Evolutionary conservation across 2,888 invertebrate genomes (phyloP).

Genomic region (Pseudococcus viburni): DNA sequence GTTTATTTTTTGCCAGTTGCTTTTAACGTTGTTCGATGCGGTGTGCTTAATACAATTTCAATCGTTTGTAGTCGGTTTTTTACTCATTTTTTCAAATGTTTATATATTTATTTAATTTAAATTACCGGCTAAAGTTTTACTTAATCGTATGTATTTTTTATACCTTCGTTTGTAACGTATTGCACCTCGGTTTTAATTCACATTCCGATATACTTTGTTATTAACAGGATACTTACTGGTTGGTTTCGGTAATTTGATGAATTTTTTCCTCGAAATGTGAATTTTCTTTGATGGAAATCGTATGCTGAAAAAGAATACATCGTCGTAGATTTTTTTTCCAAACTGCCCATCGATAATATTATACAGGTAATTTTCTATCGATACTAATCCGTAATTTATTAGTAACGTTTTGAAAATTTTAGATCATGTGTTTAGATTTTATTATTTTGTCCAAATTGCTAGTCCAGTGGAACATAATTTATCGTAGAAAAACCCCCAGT

Average conservation of each 20-base stretch:
- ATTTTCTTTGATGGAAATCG: background rate
- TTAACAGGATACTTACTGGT: constrained; percentile 16
- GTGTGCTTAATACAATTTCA: constrained; percentile 10
- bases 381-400: background rate
- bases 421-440: too few species aligned
- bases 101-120: background rate
- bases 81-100: background rate
- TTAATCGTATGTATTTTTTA: constrained; percentile 20
- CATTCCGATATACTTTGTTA: constrained; percentile 28
- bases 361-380: constrained; percentile 23
- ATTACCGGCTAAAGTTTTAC: background rate
- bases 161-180: background rate
- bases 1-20: constrained; percentile 55
- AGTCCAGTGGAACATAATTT: too few species aligned
- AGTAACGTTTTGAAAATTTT: too few species aligned
- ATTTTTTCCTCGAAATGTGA: background rate
- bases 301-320: constrained; percentile 3
- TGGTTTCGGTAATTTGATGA: background rate
- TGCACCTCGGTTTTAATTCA: background rate
- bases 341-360: background rate
- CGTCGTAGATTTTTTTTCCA: background rate
- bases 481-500: too few species aligned
- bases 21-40: constrained; percentile 46
- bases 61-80: background rate
- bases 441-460: too few species aligned